phyloP scores from a whole-genome alignment of 1,140 invertebrate species.

The Scaptomyza pallida region DNA sequence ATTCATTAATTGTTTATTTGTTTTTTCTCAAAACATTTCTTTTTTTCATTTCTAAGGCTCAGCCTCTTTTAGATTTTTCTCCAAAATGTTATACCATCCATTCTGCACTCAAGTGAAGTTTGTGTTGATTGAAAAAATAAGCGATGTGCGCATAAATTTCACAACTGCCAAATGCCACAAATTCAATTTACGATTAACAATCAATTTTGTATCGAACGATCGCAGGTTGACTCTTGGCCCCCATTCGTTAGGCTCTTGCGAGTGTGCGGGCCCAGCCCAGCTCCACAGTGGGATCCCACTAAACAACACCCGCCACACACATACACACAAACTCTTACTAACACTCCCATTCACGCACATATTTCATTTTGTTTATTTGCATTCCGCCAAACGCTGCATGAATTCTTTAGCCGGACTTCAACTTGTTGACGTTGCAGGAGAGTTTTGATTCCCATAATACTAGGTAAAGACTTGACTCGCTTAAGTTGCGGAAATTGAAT shows the following conservation, averaged over 20 bases:
- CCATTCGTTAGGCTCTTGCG: conserved; percentile 55
- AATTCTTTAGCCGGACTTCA: conserved; percentile 19
- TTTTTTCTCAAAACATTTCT: too few relatives aligned
- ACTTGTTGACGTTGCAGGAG: conserved; percentile 47
- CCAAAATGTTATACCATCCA: not conserved
- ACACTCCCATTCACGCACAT: conserved; percentile 48
- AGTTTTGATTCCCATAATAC: conserved; percentile 61
- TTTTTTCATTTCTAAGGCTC: not conserved
- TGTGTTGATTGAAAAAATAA: conserved; percentile 46
- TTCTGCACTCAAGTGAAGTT: not conserved
- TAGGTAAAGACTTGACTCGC: conserved; percentile 20
- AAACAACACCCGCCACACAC: conserved; percentile 26
- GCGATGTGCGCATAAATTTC: conserved; percentile 43
- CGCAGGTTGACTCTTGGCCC: conserved; percentile 73
- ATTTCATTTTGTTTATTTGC: conserved; percentile 72
- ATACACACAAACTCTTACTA: conserved; percentile 10
- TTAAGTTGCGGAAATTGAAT: conserved; percentile 60
- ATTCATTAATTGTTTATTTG: too few relatives aligned
- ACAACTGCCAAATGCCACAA: conserved; percentile 45
- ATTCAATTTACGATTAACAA: conserved; percentile 69
- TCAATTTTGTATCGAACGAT: conserved; percentile 67
- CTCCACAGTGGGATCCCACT: conserved; percentile 31
- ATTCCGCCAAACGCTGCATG: conserved; percentile 32
- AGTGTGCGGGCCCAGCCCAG: not conserved
- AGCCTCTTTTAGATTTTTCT: not conserved